Evolutionary conservation across 2,113 vertebrate genomes (phyloP).

Genomic region (Pedetes capensis): DNA sequence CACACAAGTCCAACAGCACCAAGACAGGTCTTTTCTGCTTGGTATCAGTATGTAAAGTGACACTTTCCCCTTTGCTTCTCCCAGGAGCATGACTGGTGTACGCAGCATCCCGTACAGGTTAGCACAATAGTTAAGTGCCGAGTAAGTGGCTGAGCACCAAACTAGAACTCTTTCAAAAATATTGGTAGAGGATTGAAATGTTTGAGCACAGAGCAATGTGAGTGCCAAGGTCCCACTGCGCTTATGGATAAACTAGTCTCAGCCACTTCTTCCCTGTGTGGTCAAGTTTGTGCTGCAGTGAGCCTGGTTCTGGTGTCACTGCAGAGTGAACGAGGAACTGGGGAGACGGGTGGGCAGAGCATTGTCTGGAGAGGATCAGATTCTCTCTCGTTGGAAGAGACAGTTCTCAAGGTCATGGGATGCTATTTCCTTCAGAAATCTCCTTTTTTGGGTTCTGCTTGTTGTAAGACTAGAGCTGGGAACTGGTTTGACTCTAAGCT

Average conservation of each 20-base stretch:
- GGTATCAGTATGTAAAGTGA: too few species aligned
- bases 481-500: not conserved
- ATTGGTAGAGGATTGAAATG: too few species aligned
- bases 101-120: too few species aligned
- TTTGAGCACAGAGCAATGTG: too few species aligned
- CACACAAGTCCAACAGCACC: too few species aligned
- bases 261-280: not conserved
- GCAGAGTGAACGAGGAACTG: not conserved
- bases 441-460: not conserved
- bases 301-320: not conserved
- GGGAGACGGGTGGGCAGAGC: not conserved
- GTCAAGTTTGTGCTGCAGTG: not conserved
- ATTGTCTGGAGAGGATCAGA: not conserved
- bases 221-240: too few species aligned
- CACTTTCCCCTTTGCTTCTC: too few species aligned
- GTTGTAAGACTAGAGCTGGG: not conserved
- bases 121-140: too few species aligned
- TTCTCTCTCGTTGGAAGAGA: not conserved
- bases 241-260: not conserved
- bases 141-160: too few species aligned
- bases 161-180: too few species aligned
- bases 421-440: not conserved
- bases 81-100: too few species aligned
- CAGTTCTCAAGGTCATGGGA: not conserved
- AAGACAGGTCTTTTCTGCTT: too few species aligned